A percentile compares a stretch with the other conserved stretches of the same genome.
phyloP scores from a whole-genome alignment of 2,888 invertebrate species.

The Leptinotarsa rubiginosa region DNA sequence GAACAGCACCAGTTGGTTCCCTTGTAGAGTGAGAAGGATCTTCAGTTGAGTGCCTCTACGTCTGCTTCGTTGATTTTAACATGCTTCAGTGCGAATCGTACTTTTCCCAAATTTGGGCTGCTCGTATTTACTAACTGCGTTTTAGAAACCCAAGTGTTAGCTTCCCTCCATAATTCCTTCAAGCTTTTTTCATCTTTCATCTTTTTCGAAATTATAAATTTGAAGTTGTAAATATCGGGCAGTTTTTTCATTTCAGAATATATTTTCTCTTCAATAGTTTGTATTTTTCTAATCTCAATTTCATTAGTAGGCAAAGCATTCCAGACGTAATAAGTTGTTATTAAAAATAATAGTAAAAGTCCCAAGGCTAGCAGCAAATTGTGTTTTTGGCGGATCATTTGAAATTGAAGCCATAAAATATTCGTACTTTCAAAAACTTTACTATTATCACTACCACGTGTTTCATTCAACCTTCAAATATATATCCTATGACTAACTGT shows the following conservation, averaged over 20 bases:
- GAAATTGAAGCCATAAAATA: not conserved
- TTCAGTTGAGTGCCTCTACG: constrained; percentile 93
- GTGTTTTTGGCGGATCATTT: constrained; percentile 58
- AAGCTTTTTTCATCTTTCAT: constrained; percentile 39
- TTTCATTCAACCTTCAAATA: constrained; percentile 46
- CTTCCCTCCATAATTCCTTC: constrained; percentile 59
- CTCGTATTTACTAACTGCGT: constrained; percentile 61
- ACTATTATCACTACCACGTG: not conserved
- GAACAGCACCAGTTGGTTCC: constrained; percentile 83
- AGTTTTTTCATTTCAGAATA: constrained; percentile 50
- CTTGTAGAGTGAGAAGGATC: constrained; percentile 80
- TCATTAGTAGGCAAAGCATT: constrained; percentile 51
- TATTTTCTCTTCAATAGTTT: constrained; percentile 51
- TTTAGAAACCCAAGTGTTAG: constrained; percentile 63
- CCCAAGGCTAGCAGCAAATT: constrained; percentile 50
- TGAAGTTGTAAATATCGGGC: constrained; percentile 44
- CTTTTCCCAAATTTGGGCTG: constrained; percentile 71
- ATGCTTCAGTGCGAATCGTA: constrained; percentile 75
- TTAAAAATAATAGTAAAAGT: constrained; percentile 54
- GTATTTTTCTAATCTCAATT: constrained; percentile 52
- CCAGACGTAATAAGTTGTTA: constrained; percentile 56
- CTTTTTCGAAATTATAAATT: constrained; percentile 40
- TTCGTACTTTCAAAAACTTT: not conserved
- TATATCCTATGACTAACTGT: too few species aligned
- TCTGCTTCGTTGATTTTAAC: constrained; percentile 79